phyloP scores from a whole-genome alignment of 2,113 vertebrate species.

The Lynx canadensis region DNA sequence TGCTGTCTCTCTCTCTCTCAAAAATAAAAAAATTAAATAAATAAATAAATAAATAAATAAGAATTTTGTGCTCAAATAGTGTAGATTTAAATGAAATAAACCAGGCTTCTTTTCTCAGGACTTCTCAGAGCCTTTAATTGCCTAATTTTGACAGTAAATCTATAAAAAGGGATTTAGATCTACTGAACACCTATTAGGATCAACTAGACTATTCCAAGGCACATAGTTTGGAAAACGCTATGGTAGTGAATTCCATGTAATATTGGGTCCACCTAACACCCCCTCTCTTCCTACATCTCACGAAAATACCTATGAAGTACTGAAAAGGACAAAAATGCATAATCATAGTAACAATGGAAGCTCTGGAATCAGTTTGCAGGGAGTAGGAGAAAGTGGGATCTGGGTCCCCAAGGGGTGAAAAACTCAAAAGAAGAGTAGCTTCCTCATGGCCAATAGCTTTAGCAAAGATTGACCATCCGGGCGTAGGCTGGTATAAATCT shows the following conservation, averaged over 20 bases:
- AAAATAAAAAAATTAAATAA: too few relatives aligned
- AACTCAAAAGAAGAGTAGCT: not conserved
- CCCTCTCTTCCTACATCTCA: not conserved
- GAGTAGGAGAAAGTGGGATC: not conserved
- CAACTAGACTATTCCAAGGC: not conserved
- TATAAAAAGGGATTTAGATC: not conserved
- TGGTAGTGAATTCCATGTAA: not conserved
- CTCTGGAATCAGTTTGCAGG: not conserved
- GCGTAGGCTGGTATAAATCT: not conserved
- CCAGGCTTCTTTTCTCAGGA: not conserved
- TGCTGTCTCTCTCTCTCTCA: too few relatives aligned
- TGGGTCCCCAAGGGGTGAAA: not conserved
- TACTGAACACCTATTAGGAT: not conserved
- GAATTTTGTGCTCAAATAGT: not conserved
- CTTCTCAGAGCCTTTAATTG: not conserved
- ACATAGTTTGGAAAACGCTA: not conserved
- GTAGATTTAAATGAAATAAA: not conserved
- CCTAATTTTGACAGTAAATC: not conserved
- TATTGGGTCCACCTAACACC: not conserved
- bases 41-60: too few relatives aligned
- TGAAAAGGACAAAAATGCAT: not conserved
- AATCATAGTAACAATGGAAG: not conserved
- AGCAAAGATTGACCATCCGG: not conserved
- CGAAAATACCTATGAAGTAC: not conserved
- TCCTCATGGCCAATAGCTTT: not conserved